Conservation (phyloP, 2,888 invertebrate species). For the Volucella inflata region DNA sequence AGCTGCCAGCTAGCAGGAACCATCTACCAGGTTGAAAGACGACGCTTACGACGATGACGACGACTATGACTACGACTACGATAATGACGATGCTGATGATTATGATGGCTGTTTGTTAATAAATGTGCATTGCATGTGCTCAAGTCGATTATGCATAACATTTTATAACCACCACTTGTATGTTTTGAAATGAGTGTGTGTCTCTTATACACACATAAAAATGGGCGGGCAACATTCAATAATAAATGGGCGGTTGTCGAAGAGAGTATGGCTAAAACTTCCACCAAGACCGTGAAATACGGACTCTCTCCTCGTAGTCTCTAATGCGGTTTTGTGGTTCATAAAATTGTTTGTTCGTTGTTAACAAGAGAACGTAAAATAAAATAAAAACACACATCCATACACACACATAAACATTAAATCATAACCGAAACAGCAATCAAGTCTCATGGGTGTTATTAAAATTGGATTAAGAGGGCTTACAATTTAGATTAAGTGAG, state of each 20-base stretch:
- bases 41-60: constrained; percentile 7
- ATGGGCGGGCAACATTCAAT: constrained; percentile 63
- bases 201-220: constrained; percentile 10
- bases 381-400: constrained; percentile 4
- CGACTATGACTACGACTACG: background rate
- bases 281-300: background rate
- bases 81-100: constrained; percentile 58
- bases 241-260: constrained; percentile 51
- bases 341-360: constrained; percentile 72
- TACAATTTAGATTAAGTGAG: constrained; percentile 45
- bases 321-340: constrained; percentile 71
- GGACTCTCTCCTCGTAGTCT: constrained; percentile 10
- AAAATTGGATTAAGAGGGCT: constrained; percentile 72
- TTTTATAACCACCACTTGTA: constrained; percentile 54
- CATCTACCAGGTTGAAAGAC: constrained; percentile 26
- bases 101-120: constrained; percentile 74
- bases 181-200: constrained; percentile 17
- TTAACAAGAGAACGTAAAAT: constrained; percentile 10
- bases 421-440: constrained; percentile 38
- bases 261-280: constrained; percentile 31
- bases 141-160: constrained; percentile 73
- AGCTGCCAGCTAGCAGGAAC: constrained; percentile 2
- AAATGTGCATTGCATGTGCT: constrained; percentile 75
- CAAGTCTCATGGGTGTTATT: constrained; percentile 62
- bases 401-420: background rate